Evolutionary conservation across 1,140 invertebrate species (phyloP), one percentile per base, ranked within the genome.

Genomic region (silkworm (Bombyx mori)): DNA sequence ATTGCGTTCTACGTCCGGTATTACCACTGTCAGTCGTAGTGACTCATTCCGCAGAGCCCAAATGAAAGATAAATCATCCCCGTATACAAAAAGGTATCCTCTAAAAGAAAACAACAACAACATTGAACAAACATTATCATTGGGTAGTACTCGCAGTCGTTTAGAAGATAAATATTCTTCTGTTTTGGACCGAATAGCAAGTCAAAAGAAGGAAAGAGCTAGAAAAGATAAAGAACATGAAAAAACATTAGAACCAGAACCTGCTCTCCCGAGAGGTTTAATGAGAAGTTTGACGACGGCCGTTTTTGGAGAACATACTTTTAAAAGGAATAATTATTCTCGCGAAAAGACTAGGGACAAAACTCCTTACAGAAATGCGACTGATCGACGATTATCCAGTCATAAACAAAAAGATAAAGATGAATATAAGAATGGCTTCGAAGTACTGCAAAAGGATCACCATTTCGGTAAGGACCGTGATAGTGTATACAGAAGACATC

Each of bases 101-200:
- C 73, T 85, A 43, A 86, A 78, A 61, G 81, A 85, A 68, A 63
- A 77, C 48, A 88, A 86, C 60, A 75, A 88, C 75, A 87, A 89
- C 71, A 77, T 87, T 62, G 75, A 88, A 55, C 69, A 68, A 60
- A 68, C 80, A 60, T 69, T 83, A 70, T 74, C 61, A n/a, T 71
- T 90, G 53, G 89, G 88, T 46, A 86, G 71, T 42, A 90, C 91
- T 1, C 86, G 92, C n/a, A 91, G 81, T 59, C 89, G 92, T 2
- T 75, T 94, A 58, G 93, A 94, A 77, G 92, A 94, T 66, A 94
- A 94, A 79, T 94, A 94, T 79, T 91, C 91, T 8, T 89, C 92
- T 8, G 89, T 93, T 18, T 83, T 94, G 60, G 93, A 94, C 62
- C 90, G 90, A 61, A 91, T 93, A 55, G 90, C 91, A 1, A 78